Percentiles rank a stretch among this genome's conserved stretches.
Evolutionary conservation across 2,888 invertebrate genomes (phyloP).

Genomic region (Pheosia tremula): DNA sequence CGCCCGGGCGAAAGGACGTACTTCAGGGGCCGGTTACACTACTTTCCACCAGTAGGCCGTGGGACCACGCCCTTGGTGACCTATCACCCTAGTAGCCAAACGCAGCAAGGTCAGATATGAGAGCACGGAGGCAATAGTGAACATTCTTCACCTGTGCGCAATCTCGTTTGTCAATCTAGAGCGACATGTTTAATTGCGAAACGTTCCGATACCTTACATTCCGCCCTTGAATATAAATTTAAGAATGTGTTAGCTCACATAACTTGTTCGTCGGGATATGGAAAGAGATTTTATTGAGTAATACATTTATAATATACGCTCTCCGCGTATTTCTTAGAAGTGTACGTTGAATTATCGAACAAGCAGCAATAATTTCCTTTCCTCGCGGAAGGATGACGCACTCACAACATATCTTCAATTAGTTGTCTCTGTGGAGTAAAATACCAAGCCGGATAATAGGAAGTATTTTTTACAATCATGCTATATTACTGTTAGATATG

Average conservation of each 20-base stretch:
- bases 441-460: slow-evolving; percentile 22
- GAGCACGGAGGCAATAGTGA: slow-evolving; percentile 12
- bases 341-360: slow-evolving; percentile 25
- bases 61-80: slow-evolving; percentile 17
- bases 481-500: too few relatives aligned
- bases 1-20: slow-evolving; percentile 56
- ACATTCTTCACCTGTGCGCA: slow-evolving; percentile 9
- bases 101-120: slow-evolving; percentile 5
- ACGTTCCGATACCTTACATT: slow-evolving; percentile 15
- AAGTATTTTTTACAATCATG: slow-evolving; percentile 20
- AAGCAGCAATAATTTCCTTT: slow-evolving; percentile 34
- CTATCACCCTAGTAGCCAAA: slow-evolving; percentile 8
- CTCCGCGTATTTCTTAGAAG: slow-evolving; percentile 22
- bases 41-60: slow-evolving; percentile 24
- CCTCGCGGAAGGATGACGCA: slow-evolving; percentile 36
- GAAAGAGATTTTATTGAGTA: neutral
- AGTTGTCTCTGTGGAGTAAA: slow-evolving; percentile 32
- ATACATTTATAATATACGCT: slow-evolving; percentile 20
- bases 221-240: slow-evolving; percentile 17
- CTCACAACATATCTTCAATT: slow-evolving; percentile 34
- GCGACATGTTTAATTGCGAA: slow-evolving; percentile 18
- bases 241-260: slow-evolving; percentile 11
- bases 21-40: slow-evolving; percentile 43
- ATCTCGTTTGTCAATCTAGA: slow-evolving; percentile 19
- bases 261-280: slow-evolving; percentile 7